Evolutionary conservation across 2,113 vertebrate species (phyloP), one percentile per base, ranked within the genome.

Genomic region (Phrynocephalus versicolor): DNA sequence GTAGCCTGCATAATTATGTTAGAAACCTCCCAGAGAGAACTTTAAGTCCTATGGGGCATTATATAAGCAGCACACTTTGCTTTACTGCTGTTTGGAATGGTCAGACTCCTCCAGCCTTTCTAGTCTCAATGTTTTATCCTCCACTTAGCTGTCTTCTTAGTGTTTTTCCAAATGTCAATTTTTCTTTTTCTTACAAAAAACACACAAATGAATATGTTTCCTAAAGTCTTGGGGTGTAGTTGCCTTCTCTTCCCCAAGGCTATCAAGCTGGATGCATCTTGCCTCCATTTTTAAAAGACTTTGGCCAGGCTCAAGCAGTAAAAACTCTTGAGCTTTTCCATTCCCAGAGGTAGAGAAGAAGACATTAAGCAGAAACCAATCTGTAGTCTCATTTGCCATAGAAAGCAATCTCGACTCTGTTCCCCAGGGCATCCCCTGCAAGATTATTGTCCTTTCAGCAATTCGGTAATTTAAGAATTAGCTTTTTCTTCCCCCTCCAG

Each of bases 391-490:
- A 88, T 90, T 64, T 85, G 37, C 73, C 45, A 57, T 86, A 79
- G 76, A 60, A 55, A 83, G 69, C 82, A 88, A 78, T 88, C 58
- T 65, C 86, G 9, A 83, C 79, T 91, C 77, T 91, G 88, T 91
- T 89, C 79, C 67, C 51, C 60, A 70, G 85, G 73, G 79, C 64
- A 79, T 73, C 64, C 1, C 81, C 58, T 69, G 23, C 70, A 89
- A 86, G 64, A 90, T 79, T 87, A 88, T 89, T 93, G 75, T 35
- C 78, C 89, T 94, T 93, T 93, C 89, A 92, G 57, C 65, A 80
- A 86, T 27, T 58, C 55, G 80, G 87, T 93, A 93, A 94, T 91
- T 93, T 89, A 85, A 88, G 74, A 92, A 90, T 90, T 92, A 82
- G 58, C 55, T 89, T 94, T 92, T 74, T 70, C 85, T 51, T 10